A percentile compares a stretch with the other conserved stretches of the same genome.
Evolutionary conservation across 2,888 invertebrate species (phyloP).

Genomic region (Ornithoptera priamus): DNA sequence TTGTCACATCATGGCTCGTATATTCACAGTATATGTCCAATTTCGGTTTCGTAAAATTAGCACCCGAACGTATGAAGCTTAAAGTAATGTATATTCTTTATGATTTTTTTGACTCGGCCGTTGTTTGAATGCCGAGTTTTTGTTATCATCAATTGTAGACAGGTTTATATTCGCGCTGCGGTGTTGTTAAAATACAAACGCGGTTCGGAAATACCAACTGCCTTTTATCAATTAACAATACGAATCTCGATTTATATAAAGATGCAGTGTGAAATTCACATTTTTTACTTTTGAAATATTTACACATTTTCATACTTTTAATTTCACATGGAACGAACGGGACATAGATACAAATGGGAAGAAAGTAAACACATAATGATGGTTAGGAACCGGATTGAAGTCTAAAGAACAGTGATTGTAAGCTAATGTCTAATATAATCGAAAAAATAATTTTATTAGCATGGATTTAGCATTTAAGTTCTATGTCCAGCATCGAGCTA

Average conservation of each 20-base stretch:
- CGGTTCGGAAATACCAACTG: conserved; percentile 20
- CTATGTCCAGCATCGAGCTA: too few relatives aligned
- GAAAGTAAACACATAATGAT: too few relatives aligned
- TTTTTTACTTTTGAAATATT: neutral
- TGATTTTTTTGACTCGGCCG: conserved; percentile 33
- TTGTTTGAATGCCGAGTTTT: conserved; percentile 25
- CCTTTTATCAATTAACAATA: conserved; percentile 22
- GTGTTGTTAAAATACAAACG: conserved; percentile 4
- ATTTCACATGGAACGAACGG: neutral
- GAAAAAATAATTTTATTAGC: too few relatives aligned
- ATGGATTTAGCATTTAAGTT: too few relatives aligned
- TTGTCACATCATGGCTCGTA: conserved; percentile 38
- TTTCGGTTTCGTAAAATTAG: conserved; percentile 50
- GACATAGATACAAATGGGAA: too few relatives aligned
- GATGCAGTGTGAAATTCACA: neutral
- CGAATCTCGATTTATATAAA: conserved; percentile 7
- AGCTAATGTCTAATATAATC: too few relatives aligned
- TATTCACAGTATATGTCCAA: conserved; percentile 44
- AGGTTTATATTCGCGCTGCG: conserved; percentile 21
- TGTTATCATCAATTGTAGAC: conserved; percentile 28
- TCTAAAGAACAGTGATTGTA: too few relatives aligned
- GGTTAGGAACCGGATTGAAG: too few relatives aligned
- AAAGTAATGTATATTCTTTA: conserved; percentile 35
- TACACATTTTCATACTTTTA: neutral
- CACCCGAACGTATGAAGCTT: conserved; percentile 39